Conservation (phyloP, 2,113 vertebrate species). For the Pipra filicauda region DNA sequence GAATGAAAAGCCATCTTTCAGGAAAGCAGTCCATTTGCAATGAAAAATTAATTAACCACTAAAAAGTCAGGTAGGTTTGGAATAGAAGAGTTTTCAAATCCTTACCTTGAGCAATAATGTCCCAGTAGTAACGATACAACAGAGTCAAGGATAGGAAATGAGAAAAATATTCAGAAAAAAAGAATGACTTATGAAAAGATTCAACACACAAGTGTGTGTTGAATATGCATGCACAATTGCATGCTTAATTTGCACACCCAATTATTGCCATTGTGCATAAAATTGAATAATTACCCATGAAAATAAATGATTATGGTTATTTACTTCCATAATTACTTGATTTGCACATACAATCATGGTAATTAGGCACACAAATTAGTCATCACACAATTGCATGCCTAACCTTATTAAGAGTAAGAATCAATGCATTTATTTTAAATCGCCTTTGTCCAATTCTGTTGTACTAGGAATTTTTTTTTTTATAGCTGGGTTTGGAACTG, state of each 20-base stretch:
- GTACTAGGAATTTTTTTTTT: background rate
- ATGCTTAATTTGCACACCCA: constrained; percentile 73
- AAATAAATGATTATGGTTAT: constrained; percentile 75
- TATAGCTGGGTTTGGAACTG: background rate
- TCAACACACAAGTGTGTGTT: constrained; percentile 67
- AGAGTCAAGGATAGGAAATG: background rate
- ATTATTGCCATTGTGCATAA: constrained; percentile 70
- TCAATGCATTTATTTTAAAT: constrained; percentile 64
- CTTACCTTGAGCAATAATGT: background rate
- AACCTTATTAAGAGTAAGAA: constrained; percentile 70
- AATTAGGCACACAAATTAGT: constrained; percentile 75
- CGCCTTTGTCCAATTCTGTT: constrained; percentile 33
- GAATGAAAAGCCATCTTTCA: background rate
- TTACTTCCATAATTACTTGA: constrained; percentile 71
- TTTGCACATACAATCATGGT: constrained; percentile 72
- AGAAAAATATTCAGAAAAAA: background rate
- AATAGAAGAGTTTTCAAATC: background rate
- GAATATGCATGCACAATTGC: constrained; percentile 73
- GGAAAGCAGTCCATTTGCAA: background rate
- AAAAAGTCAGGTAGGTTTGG: background rate
- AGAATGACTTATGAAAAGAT: constrained; percentile 40
- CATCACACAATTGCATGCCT: constrained; percentile 70
- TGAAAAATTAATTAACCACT: background rate
- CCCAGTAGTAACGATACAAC: background rate
- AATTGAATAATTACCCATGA: constrained; percentile 75